Evolutionary conservation across 1,140 invertebrate species (phyloP).

Genomic region (Melipona quadrifasciata): DNA sequence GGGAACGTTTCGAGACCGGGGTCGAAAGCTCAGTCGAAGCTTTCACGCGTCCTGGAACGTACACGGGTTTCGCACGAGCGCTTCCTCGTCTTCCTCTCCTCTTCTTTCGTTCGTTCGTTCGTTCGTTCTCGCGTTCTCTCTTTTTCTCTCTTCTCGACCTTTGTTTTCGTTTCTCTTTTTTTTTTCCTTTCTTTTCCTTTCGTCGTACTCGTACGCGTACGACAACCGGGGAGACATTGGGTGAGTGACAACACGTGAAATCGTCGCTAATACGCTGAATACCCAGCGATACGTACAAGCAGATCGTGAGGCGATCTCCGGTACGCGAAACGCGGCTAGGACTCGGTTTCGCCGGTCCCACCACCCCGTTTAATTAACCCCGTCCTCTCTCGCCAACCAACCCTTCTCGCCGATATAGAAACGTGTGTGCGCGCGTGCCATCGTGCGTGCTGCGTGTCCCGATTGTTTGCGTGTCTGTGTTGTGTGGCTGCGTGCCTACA

Average conservation of each 20-base stretch:
- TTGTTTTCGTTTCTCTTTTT: background rate
- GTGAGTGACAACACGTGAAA: slow-evolving; percentile 33
- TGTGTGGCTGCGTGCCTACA: background rate
- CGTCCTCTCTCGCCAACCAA: background rate
- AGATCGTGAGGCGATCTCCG: background rate
- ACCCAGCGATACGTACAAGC: background rate
- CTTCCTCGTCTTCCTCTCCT: slow-evolving; percentile 23
- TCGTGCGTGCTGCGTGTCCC: slow-evolving; percentile 10
- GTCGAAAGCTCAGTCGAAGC: slow-evolving; percentile 73
- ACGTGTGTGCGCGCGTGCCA: slow-evolving; percentile 29
- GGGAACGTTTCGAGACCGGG: slow-evolving; percentile 52
- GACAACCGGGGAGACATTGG: background rate
- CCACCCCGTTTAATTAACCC: slow-evolving; percentile 25
- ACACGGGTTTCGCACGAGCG: slow-evolving; percentile 60
- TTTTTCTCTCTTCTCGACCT: background rate
- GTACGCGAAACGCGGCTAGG: slow-evolving; percentile 10
- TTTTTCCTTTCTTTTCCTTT: background rate
- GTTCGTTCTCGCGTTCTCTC: slow-evolving; percentile 9
- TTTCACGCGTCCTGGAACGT: slow-evolving; percentile 68
- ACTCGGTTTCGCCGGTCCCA: slow-evolving; percentile 10
- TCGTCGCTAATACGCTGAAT: slow-evolving; percentile 12
- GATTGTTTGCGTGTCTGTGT: slow-evolving; percentile 1
- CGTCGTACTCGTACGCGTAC: background rate
- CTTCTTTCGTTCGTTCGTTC: background rate
- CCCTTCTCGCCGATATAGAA: background rate